Evolutionary conservation across 64 coral and sea anemone genomes (phyloP), one percentile per base, ranked within the genome.

Genomic region (Orbicella faveolata): DNA sequence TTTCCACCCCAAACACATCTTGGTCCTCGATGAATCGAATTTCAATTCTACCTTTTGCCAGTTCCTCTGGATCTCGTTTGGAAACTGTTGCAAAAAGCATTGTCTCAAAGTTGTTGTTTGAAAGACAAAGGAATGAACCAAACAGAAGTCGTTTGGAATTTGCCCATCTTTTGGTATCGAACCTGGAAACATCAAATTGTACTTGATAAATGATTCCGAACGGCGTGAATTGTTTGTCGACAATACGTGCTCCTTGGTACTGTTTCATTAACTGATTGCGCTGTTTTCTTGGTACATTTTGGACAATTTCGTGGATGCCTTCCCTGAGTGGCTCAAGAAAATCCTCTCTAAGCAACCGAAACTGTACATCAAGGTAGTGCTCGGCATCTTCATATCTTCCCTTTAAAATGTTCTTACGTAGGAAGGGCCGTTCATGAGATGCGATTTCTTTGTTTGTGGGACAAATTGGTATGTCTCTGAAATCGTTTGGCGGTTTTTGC

Each of bases 311-410:
- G 16, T 19, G 78, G 54, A 95, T 92, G n/a, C 94, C 90, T 52
- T 95, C 94, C 83, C 94, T 75, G 0, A 95, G 37, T 7, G 94
- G 94, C 35, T 86, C 89, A 83, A 95, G 79, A 61, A 95, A 95
- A 30, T 95, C 94, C 63, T 95, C 94, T 55, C 94, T 81, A 69
- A 92, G 88, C 23, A 95, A 75, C 23, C 94, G 89, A 66, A 95
- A 95, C 53, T 95, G 94, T 12, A 95, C 86, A 75, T 95, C 94
- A 12, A 95, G 94, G 55, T 95, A 95, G 68, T 92, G 89, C 20
- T 95, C 94, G 18, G 72, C 78, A 7, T 75, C 77, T 51, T 95
- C 79, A 26, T 92, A 95, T 26, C 80, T 91, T 10, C 94, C 94
- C 41, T 92, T 59, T 23, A 66, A 78, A 39, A 95, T 91, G 73